These are phyloP conservation scores for Callocephalon fimbriatum DNA, from an alignment of 2,113 vertebrate species.

Conservation along the genomic window DNA sequence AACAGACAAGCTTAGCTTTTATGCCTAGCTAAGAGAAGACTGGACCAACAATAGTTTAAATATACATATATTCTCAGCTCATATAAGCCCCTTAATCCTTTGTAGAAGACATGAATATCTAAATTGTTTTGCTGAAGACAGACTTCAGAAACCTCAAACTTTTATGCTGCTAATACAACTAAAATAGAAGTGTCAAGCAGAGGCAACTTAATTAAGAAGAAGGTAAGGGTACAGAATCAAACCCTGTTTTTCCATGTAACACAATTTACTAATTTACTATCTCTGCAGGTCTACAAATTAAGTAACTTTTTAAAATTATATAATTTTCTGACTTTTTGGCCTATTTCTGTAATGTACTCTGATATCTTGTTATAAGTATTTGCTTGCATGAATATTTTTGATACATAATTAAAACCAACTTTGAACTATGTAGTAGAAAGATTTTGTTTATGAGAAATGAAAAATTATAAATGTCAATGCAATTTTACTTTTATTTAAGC, in stretches of 20 bases:
- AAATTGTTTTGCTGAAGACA: slow-evolving; percentile 15
- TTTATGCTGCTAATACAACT: not conserved
- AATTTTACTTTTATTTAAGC: not conserved
- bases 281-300: not conserved
- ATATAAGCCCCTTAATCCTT: not conserved
- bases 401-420: not conserved
- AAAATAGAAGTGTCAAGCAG: not conserved
- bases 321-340: not conserved
- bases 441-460: not conserved
- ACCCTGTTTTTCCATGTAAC: not conserved
- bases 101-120: not conserved
- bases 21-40: not conserved
- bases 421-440: not conserved
- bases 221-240: slow-evolving; percentile 9
- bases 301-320: not conserved
- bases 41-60: not conserved
- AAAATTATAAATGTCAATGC: not conserved
- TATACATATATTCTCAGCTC: not conserved
- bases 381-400: not conserved
- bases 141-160: slow-evolving; percentile 17
- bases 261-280: slow-evolving; percentile 14
- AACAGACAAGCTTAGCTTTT: not conserved
- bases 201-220: not conserved
- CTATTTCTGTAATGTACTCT: not conserved
- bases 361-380: not conserved